Evolutionary conservation across 2,888 invertebrate genomes (phyloP).

Genomic region (Synergus itoensis): DNA sequence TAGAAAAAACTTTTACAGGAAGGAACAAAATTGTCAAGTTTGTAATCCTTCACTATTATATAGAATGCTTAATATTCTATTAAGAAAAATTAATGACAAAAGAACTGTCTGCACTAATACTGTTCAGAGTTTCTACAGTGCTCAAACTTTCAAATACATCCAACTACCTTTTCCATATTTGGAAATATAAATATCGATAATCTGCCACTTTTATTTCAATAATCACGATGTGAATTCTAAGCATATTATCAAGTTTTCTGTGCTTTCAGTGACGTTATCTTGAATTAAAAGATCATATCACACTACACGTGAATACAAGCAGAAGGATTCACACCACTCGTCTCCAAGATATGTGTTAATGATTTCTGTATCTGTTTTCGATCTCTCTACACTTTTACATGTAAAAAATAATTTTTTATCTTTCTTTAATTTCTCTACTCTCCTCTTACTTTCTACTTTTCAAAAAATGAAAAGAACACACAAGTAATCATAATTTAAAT

Average conservation of each 20-base stretch:
- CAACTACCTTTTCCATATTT: neutral
- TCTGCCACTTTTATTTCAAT: neutral
- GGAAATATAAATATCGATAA: constrained; percentile 17
- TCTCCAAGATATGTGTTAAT: constrained; percentile 47
- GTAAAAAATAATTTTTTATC: constrained; percentile 52
- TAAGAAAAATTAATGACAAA: neutral
- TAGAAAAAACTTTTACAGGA: neutral
- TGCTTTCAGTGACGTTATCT: constrained; percentile 26
- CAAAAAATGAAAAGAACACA: constrained; percentile 42
- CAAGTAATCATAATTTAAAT: neutral
- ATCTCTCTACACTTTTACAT: constrained; percentile 38
- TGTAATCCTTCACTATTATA: neutral
- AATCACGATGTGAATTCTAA: neutral
- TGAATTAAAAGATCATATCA: constrained; percentile 27
- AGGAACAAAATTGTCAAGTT: neutral
- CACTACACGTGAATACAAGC: constrained; percentile 30
- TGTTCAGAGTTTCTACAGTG: neutral
- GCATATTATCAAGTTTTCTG: neutral
- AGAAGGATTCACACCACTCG: constrained; percentile 41
- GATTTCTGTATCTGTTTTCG: constrained; percentile 43
- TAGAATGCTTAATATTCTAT: neutral
- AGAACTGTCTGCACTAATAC: neutral
- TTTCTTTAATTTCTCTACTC: constrained; percentile 43
- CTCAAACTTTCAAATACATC: neutral
- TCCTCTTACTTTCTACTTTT: constrained; percentile 46